phyloP scores from a whole-genome alignment of 2,113 vertebrate species.

The Lipophrys pholis region DNA sequence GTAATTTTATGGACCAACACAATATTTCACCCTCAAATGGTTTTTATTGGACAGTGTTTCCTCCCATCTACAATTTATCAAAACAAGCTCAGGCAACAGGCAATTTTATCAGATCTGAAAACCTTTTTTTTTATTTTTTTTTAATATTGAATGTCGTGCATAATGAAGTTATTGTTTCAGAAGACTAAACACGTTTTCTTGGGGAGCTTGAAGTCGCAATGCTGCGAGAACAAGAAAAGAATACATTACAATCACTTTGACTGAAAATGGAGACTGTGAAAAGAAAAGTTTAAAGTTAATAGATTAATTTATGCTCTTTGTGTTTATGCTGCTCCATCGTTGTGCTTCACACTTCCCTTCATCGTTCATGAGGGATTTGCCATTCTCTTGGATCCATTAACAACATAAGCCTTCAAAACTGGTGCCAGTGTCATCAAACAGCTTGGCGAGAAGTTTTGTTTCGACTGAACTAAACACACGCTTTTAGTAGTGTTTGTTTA shows the following conservation, averaged over 20 bases:
- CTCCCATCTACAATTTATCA: slow-evolving; percentile 17
- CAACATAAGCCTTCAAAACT: neutral
- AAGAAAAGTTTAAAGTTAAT: neutral
- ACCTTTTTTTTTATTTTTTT: slow-evolving; percentile 19
- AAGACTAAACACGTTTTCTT: neutral
- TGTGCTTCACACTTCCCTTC: neutral
- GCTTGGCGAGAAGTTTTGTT: neutral
- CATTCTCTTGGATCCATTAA: neutral
- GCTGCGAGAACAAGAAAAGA: too few relatives aligned
- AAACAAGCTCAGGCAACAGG: slow-evolving; percentile 19
- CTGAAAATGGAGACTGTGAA: neutral
- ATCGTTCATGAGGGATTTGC: neutral
- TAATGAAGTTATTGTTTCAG: slow-evolving; percentile 8
- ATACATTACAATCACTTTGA: neutral
- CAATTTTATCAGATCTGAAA: slow-evolving; percentile 7
- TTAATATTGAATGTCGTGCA: neutral
- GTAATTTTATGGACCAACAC: neutral
- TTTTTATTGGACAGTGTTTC: slow-evolving; percentile 15
- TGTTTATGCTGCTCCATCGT: neutral
- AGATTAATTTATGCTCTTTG: neutral
- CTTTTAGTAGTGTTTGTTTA: too few relatives aligned
- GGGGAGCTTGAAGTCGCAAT: neutral
- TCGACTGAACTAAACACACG: neutral
- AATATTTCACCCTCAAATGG: neutral
- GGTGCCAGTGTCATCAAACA: neutral